A percentile compares a stretch with the other conserved stretches of the same genome.
Conservation (phyloP, 2,888 invertebrate genomes). For the Rhynchonema sp. region DNA sequence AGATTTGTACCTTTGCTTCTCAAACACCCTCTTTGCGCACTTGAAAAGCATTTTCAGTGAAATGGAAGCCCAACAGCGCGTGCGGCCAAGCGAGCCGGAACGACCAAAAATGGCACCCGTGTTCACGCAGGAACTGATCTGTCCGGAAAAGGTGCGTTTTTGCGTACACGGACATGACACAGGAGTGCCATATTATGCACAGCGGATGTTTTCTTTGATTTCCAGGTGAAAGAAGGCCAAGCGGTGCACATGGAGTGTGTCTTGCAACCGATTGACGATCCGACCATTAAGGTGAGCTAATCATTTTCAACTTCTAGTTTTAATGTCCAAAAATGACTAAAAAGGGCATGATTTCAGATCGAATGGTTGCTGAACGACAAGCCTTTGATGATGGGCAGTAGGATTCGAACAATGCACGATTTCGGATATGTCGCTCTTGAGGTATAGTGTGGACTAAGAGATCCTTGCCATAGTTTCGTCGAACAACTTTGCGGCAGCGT, state of each 20-base stretch:
- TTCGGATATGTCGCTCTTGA: slow-evolving; percentile 81
- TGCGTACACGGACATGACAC: too few relatives aligned
- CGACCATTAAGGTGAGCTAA: slow-evolving; percentile 53
- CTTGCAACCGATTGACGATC: slow-evolving; percentile 79
- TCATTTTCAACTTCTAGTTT: too few relatives aligned
- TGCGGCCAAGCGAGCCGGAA: slow-evolving; percentile 32
- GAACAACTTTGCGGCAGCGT: too few relatives aligned
- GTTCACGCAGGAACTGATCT: slow-evolving; percentile 71
- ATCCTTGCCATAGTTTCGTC: too few relatives aligned
- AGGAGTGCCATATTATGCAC: too few relatives aligned
- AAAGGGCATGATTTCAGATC: slow-evolving; percentile 37
- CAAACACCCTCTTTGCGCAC: too few relatives aligned
- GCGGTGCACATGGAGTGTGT: slow-evolving; percentile 48
- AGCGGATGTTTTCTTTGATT: too few relatives aligned
- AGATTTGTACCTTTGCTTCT: too few relatives aligned
- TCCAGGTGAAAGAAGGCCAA: slow-evolving; percentile 41
- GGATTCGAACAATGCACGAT: slow-evolving; percentile 89
- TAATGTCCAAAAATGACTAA: background rate
- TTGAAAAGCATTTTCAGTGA: too few relatives aligned
- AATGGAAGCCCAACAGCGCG: background rate
- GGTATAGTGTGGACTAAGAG: too few relatives aligned
- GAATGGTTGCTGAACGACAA: slow-evolving; percentile 92
- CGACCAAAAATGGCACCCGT: slow-evolving; percentile 53
- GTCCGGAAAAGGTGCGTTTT: slow-evolving; percentile 43
- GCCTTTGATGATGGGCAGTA: slow-evolving; percentile 50